phyloP scores from a whole-genome alignment of 1,140 invertebrate species.

The Atta cephalotes region DNA sequence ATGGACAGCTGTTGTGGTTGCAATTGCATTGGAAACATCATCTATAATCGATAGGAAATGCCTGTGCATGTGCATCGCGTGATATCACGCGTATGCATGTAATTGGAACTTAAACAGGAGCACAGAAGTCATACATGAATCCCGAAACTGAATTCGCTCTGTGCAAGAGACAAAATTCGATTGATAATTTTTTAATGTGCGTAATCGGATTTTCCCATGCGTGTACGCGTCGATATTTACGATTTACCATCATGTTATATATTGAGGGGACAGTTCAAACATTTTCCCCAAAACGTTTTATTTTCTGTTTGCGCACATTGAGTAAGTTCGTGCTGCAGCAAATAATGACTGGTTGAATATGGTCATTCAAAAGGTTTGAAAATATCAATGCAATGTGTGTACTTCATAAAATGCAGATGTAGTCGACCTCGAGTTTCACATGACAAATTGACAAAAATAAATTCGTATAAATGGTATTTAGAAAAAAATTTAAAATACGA shows the following conservation, averaged over 20 bases:
- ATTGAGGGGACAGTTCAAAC: constrained; percentile 19
- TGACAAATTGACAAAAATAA: constrained; percentile 1
- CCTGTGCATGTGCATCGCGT: neutral
- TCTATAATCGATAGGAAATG: constrained; percentile 21
- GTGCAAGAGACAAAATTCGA: constrained; percentile 42
- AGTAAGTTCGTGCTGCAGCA: constrained; percentile 17
- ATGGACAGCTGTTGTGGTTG: constrained; percentile 43
- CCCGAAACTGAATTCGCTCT: constrained; percentile 13
- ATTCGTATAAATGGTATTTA: neutral
- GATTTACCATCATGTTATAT: constrained; percentile 28
- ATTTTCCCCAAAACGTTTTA: constrained; percentile 27
- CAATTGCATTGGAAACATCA: constrained; percentile 60
- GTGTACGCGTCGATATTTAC: constrained; percentile 42
- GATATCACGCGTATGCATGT: constrained; percentile 18
- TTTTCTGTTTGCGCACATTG: constrained; percentile 4
- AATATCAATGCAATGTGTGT: neutral
- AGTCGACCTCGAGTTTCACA: neutral
- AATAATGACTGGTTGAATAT: constrained; percentile 44
- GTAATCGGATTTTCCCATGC: constrained; percentile 42
- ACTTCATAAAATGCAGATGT: neutral
- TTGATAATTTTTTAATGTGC: constrained; percentile 78
- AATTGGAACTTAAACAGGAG: constrained; percentile 41
- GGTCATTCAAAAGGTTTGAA: constrained; percentile 9
- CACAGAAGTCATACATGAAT: constrained; percentile 22
- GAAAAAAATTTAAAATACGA: neutral